Evolutionary conservation across 2,888 invertebrate genomes (phyloP).

Genomic region (Conchocele bisecta): DNA sequence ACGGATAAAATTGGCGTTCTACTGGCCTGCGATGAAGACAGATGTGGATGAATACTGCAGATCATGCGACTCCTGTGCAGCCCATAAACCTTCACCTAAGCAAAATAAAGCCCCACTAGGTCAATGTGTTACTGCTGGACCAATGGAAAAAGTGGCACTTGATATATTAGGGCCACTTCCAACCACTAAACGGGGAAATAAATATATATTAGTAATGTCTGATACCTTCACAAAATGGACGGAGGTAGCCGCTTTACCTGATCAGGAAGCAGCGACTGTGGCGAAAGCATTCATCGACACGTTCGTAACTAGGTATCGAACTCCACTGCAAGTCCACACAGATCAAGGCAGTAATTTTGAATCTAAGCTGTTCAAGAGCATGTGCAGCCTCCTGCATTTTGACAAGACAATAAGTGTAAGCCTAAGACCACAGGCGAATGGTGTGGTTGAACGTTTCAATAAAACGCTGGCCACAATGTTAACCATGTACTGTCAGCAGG

Average conservation of each 20-base stretch:
- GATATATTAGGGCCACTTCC: background rate
- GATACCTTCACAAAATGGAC: background rate
- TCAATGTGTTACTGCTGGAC: background rate
- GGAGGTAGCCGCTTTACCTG: background rate
- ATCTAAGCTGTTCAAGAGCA: constrained; percentile 14
- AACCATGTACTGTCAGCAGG: constrained; percentile 8
- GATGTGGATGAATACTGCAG: background rate
- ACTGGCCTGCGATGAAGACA: background rate
- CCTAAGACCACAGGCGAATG: constrained; percentile 40
- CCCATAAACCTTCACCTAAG: background rate
- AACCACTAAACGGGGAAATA: background rate
- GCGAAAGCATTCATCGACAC: background rate
- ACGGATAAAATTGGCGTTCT: background rate
- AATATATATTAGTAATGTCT: background rate
- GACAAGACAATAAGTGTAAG: constrained; percentile 40
- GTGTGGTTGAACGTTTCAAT: constrained; percentile 28
- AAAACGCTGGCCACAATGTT: constrained; percentile 33
- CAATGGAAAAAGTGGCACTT: background rate
- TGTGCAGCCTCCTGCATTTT: constrained; percentile 16
- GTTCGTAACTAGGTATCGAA: constrained; percentile 1
- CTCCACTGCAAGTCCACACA: constrained; percentile 10
- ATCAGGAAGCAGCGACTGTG: constrained; percentile 8
- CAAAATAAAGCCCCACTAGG: constrained; percentile 1
- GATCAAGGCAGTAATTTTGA: constrained; percentile 23
- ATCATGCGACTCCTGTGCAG: background rate